Conservation (phyloP, 1,140 invertebrate genomes). For the Cyphomyrmex costatus region DNA sequence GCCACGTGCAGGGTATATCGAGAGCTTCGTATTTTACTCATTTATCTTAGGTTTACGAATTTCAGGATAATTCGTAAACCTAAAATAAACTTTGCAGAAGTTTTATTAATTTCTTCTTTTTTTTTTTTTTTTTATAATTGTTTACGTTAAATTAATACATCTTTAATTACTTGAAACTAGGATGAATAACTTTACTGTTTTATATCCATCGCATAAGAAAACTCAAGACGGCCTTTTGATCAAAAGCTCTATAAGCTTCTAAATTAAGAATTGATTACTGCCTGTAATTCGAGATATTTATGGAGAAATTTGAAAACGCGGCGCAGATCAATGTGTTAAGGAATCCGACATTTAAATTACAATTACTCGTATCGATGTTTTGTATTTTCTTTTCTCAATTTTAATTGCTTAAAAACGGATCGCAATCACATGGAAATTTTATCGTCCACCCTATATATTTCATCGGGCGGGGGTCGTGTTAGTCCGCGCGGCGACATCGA, state of each 20-base stretch:
- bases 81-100: too few species aligned
- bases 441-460: conserved; percentile 35
- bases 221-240: background rate
- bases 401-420: background rate
- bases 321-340: background rate
- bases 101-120: background rate
- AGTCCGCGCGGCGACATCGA: conserved; percentile 73
- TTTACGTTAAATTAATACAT: background rate
- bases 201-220: background rate
- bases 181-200: background rate
- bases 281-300: background rate
- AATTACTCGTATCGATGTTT: background rate
- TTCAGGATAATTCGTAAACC: background rate
- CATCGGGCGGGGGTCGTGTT: conserved; percentile 67
- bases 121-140: background rate
- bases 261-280: background rate
- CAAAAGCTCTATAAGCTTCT: background rate
- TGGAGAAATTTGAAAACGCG: background rate
- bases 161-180: background rate
- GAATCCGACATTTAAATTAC: background rate
- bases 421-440: background rate
- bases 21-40: background rate
- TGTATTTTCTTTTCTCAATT: background rate
- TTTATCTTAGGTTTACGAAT: background rate
- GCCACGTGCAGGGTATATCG: conserved; percentile 2